These are phyloP conservation scores for Piliocolobus tephrosceles DNA, from an alignment of 2,113 vertebrate genomes.

Conservation along the genomic window DNA sequence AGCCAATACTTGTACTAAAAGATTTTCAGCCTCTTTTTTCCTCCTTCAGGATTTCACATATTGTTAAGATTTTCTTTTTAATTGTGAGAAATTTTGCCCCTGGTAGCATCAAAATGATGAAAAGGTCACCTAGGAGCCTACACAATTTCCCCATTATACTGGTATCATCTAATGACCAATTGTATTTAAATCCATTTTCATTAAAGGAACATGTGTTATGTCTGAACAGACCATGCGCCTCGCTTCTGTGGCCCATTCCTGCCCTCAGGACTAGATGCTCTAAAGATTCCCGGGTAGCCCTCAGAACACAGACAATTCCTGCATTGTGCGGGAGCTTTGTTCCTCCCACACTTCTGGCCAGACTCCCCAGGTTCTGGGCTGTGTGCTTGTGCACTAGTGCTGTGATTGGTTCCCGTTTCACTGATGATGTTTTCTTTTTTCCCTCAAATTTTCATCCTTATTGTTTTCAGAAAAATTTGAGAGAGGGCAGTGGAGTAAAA, in stretches of 20 bases:
- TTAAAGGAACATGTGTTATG: not conserved
- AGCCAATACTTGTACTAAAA: not conserved
- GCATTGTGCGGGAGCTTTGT: not conserved
- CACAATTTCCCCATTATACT: not conserved
- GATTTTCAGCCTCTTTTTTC: not conserved
- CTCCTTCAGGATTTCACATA: not conserved
- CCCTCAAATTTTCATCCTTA: not conserved
- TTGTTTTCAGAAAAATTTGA: not conserved
- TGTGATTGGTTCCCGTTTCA: not conserved
- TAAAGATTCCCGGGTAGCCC: not conserved
- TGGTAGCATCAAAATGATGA: not conserved
- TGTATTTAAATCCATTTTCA: not conserved
- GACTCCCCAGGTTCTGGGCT: not conserved
- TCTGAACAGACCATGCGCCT: not conserved
- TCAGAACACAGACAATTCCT: not conserved
- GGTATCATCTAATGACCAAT: not conserved
- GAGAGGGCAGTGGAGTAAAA: not conserved
- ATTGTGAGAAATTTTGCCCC: not conserved
- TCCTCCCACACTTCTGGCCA: not conserved
- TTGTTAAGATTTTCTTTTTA: slow-evolving; percentile 1
- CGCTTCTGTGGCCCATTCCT: not conserved
- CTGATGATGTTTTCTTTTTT: not conserved
- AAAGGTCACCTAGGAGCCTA: not conserved
- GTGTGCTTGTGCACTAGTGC: not conserved
- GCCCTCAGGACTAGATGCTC: not conserved